Conservation (phyloP, 2,888 invertebrate genomes). For the Apamea crenata region DNA sequence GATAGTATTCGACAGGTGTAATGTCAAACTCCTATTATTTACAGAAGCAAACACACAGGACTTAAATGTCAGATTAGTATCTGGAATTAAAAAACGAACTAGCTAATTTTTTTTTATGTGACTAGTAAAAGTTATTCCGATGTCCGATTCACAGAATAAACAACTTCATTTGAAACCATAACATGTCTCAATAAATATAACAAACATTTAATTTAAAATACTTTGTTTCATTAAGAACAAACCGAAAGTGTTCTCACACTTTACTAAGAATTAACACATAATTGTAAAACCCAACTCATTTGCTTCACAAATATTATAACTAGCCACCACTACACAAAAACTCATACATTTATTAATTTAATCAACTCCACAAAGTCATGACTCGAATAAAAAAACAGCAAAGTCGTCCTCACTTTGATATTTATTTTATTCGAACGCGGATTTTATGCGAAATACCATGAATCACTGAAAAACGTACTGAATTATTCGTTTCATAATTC, state of each 20-base stretch:
- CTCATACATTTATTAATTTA: constrained; percentile 56
- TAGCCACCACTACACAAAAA: constrained; percentile 40
- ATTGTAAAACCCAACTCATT: constrained; percentile 37
- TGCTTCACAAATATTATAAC: constrained; percentile 45
- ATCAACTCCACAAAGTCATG: constrained; percentile 43
- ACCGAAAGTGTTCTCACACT: constrained; percentile 29
- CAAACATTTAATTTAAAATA: neutral
- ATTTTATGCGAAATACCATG: constrained; percentile 62
- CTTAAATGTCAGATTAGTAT: neutral
- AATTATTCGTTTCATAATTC: constrained; percentile 67
- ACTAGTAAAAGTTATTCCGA: too few species aligned
- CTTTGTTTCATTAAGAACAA: neutral
- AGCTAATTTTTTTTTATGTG: too few species aligned
- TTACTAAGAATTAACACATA: constrained; percentile 42
- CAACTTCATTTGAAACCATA: neutral
- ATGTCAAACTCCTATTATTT: neutral
- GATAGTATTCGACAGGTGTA: neutral
- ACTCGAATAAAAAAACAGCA: constrained; percentile 46
- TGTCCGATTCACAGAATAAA: neutral
- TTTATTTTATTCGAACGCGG: constrained; percentile 65
- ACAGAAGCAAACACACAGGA: neutral
- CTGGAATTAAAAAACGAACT: too few species aligned
- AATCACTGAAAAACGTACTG: constrained; percentile 63
- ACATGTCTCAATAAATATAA: neutral
- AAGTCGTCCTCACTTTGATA: constrained; percentile 52